Conservation (phyloP, 1,140 invertebrate genomes). For the Elysia chlorotica region DNA sequence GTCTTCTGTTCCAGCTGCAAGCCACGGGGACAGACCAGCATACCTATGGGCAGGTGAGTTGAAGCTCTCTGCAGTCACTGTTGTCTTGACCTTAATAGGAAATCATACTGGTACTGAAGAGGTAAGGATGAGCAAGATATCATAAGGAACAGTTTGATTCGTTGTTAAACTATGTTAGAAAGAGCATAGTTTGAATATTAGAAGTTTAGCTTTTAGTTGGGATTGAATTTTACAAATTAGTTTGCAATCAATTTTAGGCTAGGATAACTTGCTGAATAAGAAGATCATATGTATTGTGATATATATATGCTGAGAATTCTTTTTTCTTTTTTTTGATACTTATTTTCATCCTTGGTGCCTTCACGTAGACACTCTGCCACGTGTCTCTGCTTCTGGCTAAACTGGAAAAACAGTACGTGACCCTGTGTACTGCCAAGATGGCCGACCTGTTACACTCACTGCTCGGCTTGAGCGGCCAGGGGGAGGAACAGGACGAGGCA, state of each 20-base stretch:
- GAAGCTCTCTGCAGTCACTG: not conserved
- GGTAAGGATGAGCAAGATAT: not conserved
- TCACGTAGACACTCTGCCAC: slow-evolving; percentile 39
- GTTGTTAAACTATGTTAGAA: not conserved
- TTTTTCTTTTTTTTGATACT: not conserved
- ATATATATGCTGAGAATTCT: not conserved
- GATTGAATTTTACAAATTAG: not conserved
- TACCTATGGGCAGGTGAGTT: slow-evolving; percentile 27
- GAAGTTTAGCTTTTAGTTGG: not conserved
- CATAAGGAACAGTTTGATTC: not conserved
- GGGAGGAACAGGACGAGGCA: no score
- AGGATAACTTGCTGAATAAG: not conserved
- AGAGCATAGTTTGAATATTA: not conserved
- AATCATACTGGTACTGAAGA: no score
- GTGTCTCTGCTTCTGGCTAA: slow-evolving; percentile 46
- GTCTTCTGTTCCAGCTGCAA: slow-evolving; percentile 29
- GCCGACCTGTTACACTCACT: slow-evolving; percentile 39
- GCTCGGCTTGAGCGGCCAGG: slow-evolving; percentile 29
- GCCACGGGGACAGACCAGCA: slow-evolving; percentile 20
- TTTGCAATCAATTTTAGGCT: not conserved
- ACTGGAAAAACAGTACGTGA: slow-evolving; percentile 49
- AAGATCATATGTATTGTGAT: not conserved
- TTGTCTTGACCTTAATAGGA: not conserved
- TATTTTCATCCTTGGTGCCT: not conserved
- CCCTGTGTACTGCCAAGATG: slow-evolving; percentile 43